Evolutionary conservation across 2,113 vertebrate genomes (phyloP), one percentile per base, ranked within the genome.

Genomic region (Chaenocephalus aceratus): DNA sequence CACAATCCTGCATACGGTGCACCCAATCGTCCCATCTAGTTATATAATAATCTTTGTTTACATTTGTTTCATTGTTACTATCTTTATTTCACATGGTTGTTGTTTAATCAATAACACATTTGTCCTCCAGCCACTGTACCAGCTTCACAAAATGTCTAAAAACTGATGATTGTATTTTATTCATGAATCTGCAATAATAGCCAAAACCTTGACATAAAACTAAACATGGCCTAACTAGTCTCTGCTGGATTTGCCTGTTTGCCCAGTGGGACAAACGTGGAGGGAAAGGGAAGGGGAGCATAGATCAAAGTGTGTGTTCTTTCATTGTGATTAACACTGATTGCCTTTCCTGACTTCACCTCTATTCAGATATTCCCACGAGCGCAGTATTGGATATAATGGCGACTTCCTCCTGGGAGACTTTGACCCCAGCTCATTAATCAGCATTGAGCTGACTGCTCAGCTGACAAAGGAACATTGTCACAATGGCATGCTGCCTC

Each of bases 271-370:
- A 82, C 49, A 53, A 82, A 85, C 7, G 15, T 65, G 62, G 59
- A 70, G 61, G 0, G 16, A 63, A 72, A 21, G 60, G 52, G 64
- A 79, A 76, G 51, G 48, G 56, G 72, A 49, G 56, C 49, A 46
- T 2, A 82, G 86, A 90, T 90, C 88, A 91, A 89, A 91, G 90
- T 76, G 71, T 78, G 51, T 62, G 72, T 75, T 86, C 84, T 81
- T 89, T 90, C 77, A 64, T 88, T 79, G 87, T 88, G 90, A 94
- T 94, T 91, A 93, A 84, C 88, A 78, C 85, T 86, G 86, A 91
- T 88, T 91, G 79, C 80, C 85, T 90, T 83, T 72, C 72, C 68
- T 60, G 79, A 85, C 83, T 92, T 88, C 66, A 85, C 78, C 77
- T 90, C 79, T 72, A 93, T 91, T 91, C 68, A 76, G 80, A 89